Base-by-base conservation (phyloP, 2,113 vertebrate species). In the Cyprinodon brontotheroides region DNA sequence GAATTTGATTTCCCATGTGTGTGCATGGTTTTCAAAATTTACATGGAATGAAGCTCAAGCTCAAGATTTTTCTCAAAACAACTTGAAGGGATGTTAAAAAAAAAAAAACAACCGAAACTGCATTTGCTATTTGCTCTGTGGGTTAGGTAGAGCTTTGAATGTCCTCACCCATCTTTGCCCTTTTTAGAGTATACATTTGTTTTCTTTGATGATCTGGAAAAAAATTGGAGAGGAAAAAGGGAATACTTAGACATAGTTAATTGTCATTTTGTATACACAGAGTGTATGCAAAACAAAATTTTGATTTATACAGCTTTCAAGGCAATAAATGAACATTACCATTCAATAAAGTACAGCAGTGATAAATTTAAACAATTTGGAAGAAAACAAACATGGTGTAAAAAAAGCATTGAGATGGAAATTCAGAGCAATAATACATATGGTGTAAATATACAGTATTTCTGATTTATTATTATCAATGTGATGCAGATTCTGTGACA, bases 1-100 rank as follows among this genome's bases (percentile, higher is more conserved):
- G 78, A 74, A 65, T 87, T 87, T 90, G 86, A 92, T 93, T 91
- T 92, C 90, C 89, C 89, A 68, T 77, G 86, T 84, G 87, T 79
- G 45, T 39, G 75, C 69, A 73, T 79, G 82, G 68, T 87, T 92
- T 85, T 80, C 60, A 84, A 67, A 79, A 78, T 77, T 86, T 90
- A 79, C 63, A 80, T 65, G 65, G 66, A 79, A 75, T 90, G 82
- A 67, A 72, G 61, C 29, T 29, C 29, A 29, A 88, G 74, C 64
- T 75, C 68, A 45, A 57, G 73, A 82, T 77, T 83, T 79, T 80
- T 74, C 57, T 70, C 17, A 65, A 86, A 84, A 77, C 8, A 45
- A 61, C 66, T 81, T 77, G 29, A 81, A 74, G 47, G 73, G 64
- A 70, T 78, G 72, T 78, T 80, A 80, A 68, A 14, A 85, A 50